These are phyloP conservation scores for Macroglossus sobrinus DNA, from an alignment of 2,113 vertebrate genomes.

Conservation along the genomic window DNA sequence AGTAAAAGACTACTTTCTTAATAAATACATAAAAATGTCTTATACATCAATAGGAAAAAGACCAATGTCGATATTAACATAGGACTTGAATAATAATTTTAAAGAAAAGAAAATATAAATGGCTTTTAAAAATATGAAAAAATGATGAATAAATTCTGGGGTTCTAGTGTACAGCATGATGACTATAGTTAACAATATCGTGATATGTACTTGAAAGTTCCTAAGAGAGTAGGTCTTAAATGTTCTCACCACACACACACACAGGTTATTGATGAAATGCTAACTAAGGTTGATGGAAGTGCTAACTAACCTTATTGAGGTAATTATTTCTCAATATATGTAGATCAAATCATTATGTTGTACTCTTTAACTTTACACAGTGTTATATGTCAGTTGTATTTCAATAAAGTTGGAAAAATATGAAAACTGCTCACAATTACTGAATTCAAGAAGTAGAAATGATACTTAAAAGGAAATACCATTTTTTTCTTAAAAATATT, in stretches of 20 bases:
- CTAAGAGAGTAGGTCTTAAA: neutral
- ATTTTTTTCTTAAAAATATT: neutral
- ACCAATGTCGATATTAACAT: neutral
- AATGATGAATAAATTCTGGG: neutral
- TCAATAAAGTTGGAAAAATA: neutral
- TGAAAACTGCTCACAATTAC: neutral
- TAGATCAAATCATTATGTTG: neutral
- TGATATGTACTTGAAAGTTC: neutral
- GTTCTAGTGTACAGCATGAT: neutral
- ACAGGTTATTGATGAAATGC: neutral
- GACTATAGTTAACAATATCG: neutral
- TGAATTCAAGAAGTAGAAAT: neutral
- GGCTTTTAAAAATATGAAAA: constrained; percentile 12
- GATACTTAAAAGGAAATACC: neutral
- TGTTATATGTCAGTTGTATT: neutral
- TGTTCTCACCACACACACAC: neutral
- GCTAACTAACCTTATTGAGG: neutral
- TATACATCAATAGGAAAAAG: neutral
- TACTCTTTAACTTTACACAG: neutral
- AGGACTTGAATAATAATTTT: neutral
- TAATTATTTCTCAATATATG: neutral
- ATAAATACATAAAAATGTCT: neutral
- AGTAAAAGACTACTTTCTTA: neutral
- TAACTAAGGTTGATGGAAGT: neutral
- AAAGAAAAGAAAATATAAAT: neutral